These are phyloP conservation scores for Tetranychus piercei DNA, from an alignment of 2,888 invertebrate genomes.

Conservation along the genomic window DNA sequence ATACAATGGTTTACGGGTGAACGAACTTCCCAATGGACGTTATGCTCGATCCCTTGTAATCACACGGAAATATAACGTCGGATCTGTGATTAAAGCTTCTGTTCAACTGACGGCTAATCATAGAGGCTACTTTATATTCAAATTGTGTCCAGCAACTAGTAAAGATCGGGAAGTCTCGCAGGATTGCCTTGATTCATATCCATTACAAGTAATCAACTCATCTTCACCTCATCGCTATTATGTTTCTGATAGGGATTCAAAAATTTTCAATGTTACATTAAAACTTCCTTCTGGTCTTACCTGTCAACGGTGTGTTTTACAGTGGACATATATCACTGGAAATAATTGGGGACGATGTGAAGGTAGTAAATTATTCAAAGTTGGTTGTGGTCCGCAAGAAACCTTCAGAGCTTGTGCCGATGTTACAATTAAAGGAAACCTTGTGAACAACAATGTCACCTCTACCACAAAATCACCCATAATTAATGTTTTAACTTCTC, in stretches of 20 bases:
- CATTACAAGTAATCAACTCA: constrained; percentile 23
- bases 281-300: constrained; percentile 23
- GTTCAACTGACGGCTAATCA: constrained; percentile 27
- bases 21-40: constrained; percentile 25
- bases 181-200: constrained; percentile 31
- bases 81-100: constrained; percentile 23
- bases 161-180: constrained; percentile 29
- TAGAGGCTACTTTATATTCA: constrained; percentile 25
- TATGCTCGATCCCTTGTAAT: constrained; percentile 2
- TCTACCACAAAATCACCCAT: background rate
- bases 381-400: background rate
- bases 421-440: background rate
- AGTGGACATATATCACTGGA: constrained; percentile 26
- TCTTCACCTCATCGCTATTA: constrained; percentile 24
- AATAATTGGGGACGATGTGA: constrained; percentile 23
- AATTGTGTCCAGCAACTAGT: constrained; percentile 28
- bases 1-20: constrained; percentile 24
- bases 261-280: constrained; percentile 18
- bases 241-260: constrained; percentile 14
- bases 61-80: constrained; percentile 23
- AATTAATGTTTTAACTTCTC: too few relatives aligned
- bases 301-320: constrained; percentile 25
- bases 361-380: constrained; percentile 19
- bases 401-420: constrained; percentile 4
- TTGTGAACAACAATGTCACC: background rate